These are phyloP conservation scores for Saturnia japonica DNA, from an alignment of 2,888 invertebrate genomes.

Conservation along the genomic window DNA sequence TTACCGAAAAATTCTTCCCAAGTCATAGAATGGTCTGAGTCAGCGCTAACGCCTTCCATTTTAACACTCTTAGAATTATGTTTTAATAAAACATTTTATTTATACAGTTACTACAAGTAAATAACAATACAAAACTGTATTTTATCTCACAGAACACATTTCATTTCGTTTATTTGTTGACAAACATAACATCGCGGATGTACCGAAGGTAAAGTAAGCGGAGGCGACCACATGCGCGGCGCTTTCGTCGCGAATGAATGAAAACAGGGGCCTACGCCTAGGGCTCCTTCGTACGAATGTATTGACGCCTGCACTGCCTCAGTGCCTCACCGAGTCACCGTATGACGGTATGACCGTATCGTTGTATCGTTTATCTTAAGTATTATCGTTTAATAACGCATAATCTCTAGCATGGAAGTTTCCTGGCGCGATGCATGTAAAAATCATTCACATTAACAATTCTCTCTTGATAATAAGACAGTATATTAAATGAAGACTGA, in stretches of 20 bases:
- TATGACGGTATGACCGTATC: constrained; percentile 5
- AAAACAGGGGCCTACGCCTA: constrained; percentile 25
- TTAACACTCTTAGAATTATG: constrained; percentile 51
- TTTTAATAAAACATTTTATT: constrained; percentile 22
- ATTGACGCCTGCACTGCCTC: background rate
- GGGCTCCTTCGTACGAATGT: constrained; percentile 10
- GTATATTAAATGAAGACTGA: too few relatives aligned
- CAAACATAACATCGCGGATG: constrained; percentile 68
- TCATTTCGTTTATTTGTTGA: constrained; percentile 59
- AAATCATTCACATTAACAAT: background rate
- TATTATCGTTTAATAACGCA: constrained; percentile 17
- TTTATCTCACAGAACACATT: constrained; percentile 54
- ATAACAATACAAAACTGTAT: constrained; percentile 39
- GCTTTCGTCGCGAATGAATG: constrained; percentile 62
- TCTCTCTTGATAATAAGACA: background rate
- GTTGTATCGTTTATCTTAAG: constrained; percentile 17
- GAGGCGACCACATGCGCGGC: constrained; percentile 45
- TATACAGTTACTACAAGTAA: constrained; percentile 26
- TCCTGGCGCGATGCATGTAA: background rate
- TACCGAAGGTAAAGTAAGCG: constrained; percentile 39
- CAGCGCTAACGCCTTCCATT: constrained; percentile 81
- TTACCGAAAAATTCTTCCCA: constrained; percentile 88
- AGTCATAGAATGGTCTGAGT: constrained; percentile 86
- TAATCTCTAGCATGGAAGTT: constrained; percentile 14
- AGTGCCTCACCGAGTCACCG: background rate